phyloP scores from a whole-genome alignment of 2,888 invertebrate genomes.

The Tortricodes alternella region DNA sequence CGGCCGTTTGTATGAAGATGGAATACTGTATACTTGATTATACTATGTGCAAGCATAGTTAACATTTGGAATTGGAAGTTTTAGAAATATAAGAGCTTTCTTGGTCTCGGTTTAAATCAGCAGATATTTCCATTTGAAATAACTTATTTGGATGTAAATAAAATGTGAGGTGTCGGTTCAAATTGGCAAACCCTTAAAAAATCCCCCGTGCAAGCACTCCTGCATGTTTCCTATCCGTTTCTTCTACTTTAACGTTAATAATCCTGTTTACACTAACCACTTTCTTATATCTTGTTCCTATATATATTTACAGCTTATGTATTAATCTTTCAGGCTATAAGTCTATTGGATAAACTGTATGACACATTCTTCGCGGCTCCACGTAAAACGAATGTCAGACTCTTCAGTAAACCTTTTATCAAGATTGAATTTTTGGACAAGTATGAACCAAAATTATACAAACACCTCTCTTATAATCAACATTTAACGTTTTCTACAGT shows the following conservation, averaged over 20 bases:
- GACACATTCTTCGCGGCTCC: conserved; percentile 78
- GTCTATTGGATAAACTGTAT: conserved; percentile 86
- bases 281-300: conserved; percentile 42
- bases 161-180: no score
- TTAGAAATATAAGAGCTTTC: no score
- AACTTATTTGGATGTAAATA: no score
- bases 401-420: conserved; percentile 86
- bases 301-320: conserved; percentile 76
- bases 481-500: not conserved
- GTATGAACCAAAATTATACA: conserved; percentile 69
- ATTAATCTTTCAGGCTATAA: conserved; percentile 83
- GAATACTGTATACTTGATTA: no score
- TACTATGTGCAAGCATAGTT: no score
- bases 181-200: no score
- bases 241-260: not conserved
- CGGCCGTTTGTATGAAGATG: no score
- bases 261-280: conserved; percentile 30
- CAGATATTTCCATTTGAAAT: no score
- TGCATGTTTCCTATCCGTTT: not conserved
- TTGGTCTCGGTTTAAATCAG: no score
- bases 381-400: conserved; percentile 82
- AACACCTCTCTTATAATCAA: conserved; percentile 29
- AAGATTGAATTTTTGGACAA: conserved; percentile 88
- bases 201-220: no score
- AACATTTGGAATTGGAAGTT: no score